These are phyloP conservation scores for Antechinus flavipes DNA, from an alignment of 2,113 vertebrate species.

Conservation along the genomic window DNA sequence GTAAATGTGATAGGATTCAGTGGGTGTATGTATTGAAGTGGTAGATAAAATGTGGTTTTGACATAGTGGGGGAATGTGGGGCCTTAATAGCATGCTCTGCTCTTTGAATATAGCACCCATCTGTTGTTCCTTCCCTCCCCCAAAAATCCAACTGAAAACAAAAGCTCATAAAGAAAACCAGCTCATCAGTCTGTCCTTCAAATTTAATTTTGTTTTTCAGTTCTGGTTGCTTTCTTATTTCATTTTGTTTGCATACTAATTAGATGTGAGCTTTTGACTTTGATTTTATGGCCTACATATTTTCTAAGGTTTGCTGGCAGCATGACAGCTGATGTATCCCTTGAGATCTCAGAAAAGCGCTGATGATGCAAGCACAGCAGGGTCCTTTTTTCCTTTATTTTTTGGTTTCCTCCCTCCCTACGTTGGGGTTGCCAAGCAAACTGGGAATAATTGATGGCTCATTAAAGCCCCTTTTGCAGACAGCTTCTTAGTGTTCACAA, in stretches of 20 bases:
- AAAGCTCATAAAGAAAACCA: constrained; percentile 63
- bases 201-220: constrained; percentile 79
- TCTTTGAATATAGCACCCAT: background rate
- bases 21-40: background rate
- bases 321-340: constrained; percentile 88
- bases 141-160: constrained; percentile 22
- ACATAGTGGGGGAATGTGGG: fast-evolving
- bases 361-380: constrained; percentile 83
- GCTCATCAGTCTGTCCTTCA: constrained; percentile 69
- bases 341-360: constrained; percentile 83
- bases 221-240: constrained; percentile 71
- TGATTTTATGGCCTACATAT: constrained; percentile 90
- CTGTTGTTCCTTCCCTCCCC: background rate
- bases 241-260: constrained; percentile 84
- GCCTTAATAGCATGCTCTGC: background rate
- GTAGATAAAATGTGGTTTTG: background rate
- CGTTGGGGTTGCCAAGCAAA: constrained; percentile 43
- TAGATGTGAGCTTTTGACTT: constrained; percentile 83
- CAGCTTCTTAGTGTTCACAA: constrained; percentile 60
- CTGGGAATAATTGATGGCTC: constrained; percentile 68
- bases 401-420: constrained; percentile 65
- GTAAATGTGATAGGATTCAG: background rate
- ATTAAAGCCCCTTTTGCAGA: constrained; percentile 59
- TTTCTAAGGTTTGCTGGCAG: constrained; percentile 87
- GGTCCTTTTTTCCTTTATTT: constrained; percentile 71